Evolutionary conservation across 1,140 invertebrate genomes (phyloP), one percentile per base, ranked within the genome.

Genomic region (Elymnias hypermnestra): DNA sequence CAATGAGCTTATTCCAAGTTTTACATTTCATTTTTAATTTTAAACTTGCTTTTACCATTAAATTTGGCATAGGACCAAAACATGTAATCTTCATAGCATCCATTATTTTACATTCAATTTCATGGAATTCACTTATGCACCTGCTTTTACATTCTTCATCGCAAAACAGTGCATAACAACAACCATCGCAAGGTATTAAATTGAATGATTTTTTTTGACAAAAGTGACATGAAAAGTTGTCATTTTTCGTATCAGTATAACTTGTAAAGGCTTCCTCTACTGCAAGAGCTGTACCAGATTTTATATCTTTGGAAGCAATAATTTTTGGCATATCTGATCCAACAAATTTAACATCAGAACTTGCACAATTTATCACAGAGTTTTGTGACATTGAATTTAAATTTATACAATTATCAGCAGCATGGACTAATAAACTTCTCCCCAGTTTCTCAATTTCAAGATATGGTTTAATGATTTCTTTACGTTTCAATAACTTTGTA

Each of bases 21-120:
- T 40, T 43, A 19, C 31, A 33, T 2, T 42, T 47, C 28, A 38
- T 25, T 19, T 26, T 47, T 5, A 69, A 35, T 47, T 53, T 69
- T 5, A 69, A 9, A 14, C 31, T 36, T 10, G 57, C 50, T 46
- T 51, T 60, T 5, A 62, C 12, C 39, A 53, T 48, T 31, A 57
- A 47, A 22, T 37, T 38, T 13, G 38, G 35, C 14, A 49, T 38
- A 1, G 33, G 18, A 29, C 36, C 38, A 17, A 14, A 6, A 9
- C 9, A 12, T 5, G 28, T 14, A n/a, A 1, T 3, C 14, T 13
- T 15, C 8, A 58, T 10, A 5, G 43, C 1, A 25, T 55, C 33
- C 26, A 64, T 52, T 5, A 69, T 48, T 7, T 58, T 26, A 39
- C 65, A 69, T 45, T 69, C 65, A 19, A 52, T 47, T 12, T 50